These are phyloP conservation scores for Lerema accius DNA, from an alignment of 1,140 invertebrate genomes.

Conservation along the genomic window DNA sequence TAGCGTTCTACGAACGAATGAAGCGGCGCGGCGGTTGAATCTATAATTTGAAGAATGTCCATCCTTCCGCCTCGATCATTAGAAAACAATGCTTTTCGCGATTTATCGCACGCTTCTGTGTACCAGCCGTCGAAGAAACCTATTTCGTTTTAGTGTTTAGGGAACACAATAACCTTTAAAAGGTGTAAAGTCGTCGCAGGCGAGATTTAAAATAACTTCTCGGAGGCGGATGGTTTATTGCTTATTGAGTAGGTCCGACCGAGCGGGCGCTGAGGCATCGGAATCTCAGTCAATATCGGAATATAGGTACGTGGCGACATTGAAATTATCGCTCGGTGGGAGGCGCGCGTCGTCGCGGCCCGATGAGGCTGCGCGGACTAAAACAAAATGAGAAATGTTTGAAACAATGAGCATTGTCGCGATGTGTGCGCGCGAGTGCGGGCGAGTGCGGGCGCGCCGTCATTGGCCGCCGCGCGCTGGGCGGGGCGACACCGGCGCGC, in stretches of 20 bases:
- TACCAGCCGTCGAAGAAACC: conserved; percentile 18
- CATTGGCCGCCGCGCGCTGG: conserved; percentile 70
- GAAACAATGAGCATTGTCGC: conserved; percentile 79
- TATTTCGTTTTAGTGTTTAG: conserved; percentile 66
- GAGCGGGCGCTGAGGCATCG: conserved; percentile 65
- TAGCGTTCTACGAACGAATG: background rate
- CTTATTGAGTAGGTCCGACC: conserved; percentile 79
- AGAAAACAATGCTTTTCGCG: conserved; percentile 2
- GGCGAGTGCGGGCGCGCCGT: conserved; percentile 45
- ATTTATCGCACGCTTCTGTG: conserved; percentile 13
- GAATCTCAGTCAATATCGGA: conserved; percentile 80
- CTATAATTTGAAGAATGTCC: background rate
- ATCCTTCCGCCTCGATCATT: background rate
- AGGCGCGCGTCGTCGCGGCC: conserved; percentile 57
- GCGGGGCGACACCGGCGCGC: conserved; percentile 79
- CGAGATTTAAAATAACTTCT: conserved; percentile 76
- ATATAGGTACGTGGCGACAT: conserved; percentile 70
- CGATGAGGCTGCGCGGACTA: conserved; percentile 59
- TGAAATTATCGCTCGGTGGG: conserved; percentile 79
- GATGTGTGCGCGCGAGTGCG: conserved; percentile 41
- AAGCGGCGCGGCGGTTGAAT: conserved; percentile 20
- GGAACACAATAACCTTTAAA: conserved; percentile 80
- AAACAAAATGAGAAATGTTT: conserved; percentile 75
- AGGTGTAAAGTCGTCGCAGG: conserved; percentile 73
- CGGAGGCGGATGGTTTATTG: conserved; percentile 79